Evolutionary conservation across 2,113 vertebrate species (phyloP), one percentile per base, ranked within the genome.

Genomic region (Lampris megalopsis): DNA sequence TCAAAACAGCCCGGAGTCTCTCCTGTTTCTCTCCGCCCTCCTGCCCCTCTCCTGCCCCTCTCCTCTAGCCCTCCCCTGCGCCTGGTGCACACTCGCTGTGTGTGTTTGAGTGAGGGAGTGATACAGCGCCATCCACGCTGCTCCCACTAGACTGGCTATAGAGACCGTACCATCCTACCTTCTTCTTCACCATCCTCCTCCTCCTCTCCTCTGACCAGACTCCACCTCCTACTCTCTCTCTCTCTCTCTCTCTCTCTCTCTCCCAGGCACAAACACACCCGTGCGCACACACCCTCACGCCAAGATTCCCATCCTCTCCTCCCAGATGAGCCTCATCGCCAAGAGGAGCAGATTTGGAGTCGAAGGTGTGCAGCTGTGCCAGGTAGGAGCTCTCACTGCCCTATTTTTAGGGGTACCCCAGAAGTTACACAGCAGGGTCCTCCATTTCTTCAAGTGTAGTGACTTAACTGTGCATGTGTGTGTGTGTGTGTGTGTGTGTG

Each of bases 1-100:
- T 91, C 90, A 92, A 24, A 93, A 80, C 88, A 91, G 86, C 91
- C 91, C 92, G 75, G 90, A 88, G 86, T 88, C 92, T 92, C 89
- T 90, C 77, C 68, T 80, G 45, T 77, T 53, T 81, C 57, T 75
- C 48, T 54, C 73, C 48, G 9, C 47, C 56, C 48, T 13, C 65
- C 62, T 52, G 56, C 35, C 59, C 77, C 49, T 56, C 64, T 47
- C 63, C 45, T 50, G 38, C 45, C 41, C 56, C 49, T 40, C 74
- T 69, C 56, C 60, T 65, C 49, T 54, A 71, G 65, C 73, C 65
- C 72, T 77, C 50, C 52, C 49, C 68, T 72, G 61, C 56, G 76
- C 48, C 61, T 66, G 79, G 57, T 74, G 73, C 41, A 38, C 35
- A 35, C 60, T 67, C 4, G 13, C 80, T 37, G 64, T 63, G 42